These are phyloP conservation scores for Xestia ashworthii DNA, from an alignment of 2,888 invertebrate genomes.

Conservation along the genomic window DNA sequence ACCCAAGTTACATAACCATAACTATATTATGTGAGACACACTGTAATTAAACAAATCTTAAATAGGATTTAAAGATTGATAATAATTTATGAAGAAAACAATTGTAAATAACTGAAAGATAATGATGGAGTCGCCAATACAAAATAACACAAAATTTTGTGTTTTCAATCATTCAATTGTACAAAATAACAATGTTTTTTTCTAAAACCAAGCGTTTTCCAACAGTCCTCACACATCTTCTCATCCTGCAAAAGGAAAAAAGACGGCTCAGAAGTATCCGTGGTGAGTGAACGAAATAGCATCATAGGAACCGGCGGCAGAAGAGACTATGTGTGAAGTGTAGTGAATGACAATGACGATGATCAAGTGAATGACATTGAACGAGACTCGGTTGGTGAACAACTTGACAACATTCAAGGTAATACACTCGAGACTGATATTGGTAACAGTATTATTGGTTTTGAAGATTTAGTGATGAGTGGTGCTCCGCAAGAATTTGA, in stretches of 20 bases:
- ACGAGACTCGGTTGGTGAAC: constrained; percentile 52
- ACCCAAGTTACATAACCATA: not conserved
- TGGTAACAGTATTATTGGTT: constrained; percentile 84
- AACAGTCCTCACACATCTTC: constrained; percentile 84
- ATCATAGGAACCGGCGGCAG: constrained; percentile 83
- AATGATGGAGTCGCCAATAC: not conserved
- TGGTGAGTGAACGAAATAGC: constrained; percentile 87
- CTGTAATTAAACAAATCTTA: not conserved
- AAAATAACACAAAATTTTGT: not conserved
- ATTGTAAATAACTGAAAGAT: not conserved
- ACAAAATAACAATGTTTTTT: not conserved
- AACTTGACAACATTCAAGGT: constrained; percentile 63
- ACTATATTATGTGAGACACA: too few species aligned
- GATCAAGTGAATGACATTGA: constrained; percentile 47
- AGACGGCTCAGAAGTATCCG: constrained; percentile 85
- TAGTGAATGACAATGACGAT: constrained; percentile 39
- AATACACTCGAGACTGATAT: constrained; percentile 83
- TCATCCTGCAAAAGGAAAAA: constrained; percentile 82
- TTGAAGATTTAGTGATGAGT: constrained; percentile 72
- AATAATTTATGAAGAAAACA: not conserved
- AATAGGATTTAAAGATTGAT: not conserved
- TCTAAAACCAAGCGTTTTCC: not conserved
- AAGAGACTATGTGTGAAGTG: constrained; percentile 82
- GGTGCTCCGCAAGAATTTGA: constrained; percentile 37
- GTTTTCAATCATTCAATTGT: not conserved